Percentiles rank a stretch among this genome's conserved stretches.
Conservation (phyloP, 1,140 invertebrate genomes). For the Propsilocerus akamusi region DNA sequence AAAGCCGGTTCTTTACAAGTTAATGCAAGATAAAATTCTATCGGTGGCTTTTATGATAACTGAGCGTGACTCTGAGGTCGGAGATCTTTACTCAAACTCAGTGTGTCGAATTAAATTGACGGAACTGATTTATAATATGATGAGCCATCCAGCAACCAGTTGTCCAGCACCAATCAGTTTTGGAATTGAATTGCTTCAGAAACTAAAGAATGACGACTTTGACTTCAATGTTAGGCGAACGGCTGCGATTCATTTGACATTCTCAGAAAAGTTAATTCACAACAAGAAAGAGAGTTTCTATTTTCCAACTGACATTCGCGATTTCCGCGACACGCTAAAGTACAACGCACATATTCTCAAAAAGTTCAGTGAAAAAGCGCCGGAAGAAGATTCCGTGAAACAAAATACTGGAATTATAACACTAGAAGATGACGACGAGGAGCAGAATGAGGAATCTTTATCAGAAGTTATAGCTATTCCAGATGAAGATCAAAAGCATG, state of each 20-base stretch:
- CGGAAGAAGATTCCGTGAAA: too few species aligned
- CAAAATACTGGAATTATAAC: too few species aligned
- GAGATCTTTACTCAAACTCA: background rate
- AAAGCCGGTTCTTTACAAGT: background rate
- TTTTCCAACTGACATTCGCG: background rate
- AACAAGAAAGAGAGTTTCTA: background rate
- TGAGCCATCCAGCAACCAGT: background rate
- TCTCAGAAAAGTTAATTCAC: background rate
- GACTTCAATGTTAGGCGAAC: background rate
- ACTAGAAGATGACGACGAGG: too few species aligned
- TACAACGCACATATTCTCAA: background rate
- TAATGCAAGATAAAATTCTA: background rate
- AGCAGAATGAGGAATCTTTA: too few species aligned
- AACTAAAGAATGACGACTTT: background rate
- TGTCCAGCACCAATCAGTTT: background rate
- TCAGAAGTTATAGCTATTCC: too few species aligned
- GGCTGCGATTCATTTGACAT: background rate
- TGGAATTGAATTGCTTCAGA: background rate
- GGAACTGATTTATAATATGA: background rate
- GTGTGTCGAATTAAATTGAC: background rate
- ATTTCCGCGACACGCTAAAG: background rate
- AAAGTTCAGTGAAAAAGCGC: background rate
- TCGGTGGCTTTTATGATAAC: background rate
- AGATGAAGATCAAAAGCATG: too few species aligned
- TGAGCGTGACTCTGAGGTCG: background rate